Evolutionary conservation across 2,888 invertebrate genomes (phyloP).

Genomic region (Leptopilina myrica): DNA sequence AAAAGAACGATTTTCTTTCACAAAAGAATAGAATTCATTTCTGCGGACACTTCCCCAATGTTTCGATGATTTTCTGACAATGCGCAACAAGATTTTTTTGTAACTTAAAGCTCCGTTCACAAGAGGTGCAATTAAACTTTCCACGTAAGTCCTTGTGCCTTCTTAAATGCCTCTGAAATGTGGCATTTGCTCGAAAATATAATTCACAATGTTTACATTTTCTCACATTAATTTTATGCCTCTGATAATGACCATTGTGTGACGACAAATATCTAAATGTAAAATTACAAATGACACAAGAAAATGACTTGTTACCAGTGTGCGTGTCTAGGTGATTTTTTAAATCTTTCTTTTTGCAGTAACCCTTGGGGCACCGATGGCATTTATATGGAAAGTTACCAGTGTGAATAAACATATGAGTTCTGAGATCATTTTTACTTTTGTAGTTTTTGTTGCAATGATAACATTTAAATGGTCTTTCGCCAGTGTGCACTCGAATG

Average conservation of each 20-base stretch:
- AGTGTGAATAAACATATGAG: not conserved
- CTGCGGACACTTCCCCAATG: not conserved
- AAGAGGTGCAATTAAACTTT: not conserved
- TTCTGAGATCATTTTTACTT: not conserved
- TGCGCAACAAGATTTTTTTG: not conserved
- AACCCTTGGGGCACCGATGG: not conserved
- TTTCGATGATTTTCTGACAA: not conserved
- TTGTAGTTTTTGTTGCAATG: not conserved
- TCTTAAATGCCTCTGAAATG: not conserved
- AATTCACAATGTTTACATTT: not conserved
- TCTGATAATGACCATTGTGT: not conserved
- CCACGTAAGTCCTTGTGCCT: not conserved
- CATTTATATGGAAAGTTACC: not conserved
- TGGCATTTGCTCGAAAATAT: not conserved
- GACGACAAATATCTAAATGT: not conserved
- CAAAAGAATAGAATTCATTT: not conserved
- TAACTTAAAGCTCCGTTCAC: not conserved
- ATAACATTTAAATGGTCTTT: not conserved
- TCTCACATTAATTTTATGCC: not conserved
- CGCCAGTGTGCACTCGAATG: not conserved
- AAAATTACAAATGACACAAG: not conserved
- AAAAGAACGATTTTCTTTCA: too few species aligned
- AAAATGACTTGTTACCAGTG: not conserved
- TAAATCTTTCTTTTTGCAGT: not conserved
- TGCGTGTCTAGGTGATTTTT: not conserved